Conservation (phyloP, 2,113 vertebrate species). For the Trichomycterus rosablanca region DNA sequence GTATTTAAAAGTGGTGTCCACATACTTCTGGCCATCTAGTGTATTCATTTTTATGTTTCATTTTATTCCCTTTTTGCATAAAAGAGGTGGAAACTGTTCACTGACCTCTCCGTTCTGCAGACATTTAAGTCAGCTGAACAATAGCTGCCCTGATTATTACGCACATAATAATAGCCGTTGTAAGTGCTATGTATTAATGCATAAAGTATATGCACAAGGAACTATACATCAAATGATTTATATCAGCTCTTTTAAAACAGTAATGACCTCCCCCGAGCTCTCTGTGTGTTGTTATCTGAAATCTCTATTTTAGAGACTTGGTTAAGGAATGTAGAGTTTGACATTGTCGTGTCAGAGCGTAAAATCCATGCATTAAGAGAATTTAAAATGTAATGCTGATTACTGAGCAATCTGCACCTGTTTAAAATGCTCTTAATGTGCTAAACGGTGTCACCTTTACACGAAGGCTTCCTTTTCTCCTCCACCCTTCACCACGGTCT, state of each 20-base stretch:
- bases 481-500: constrained; percentile 15
- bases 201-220: not conserved
- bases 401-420: constrained; percentile 54
- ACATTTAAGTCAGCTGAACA: constrained; percentile 3
- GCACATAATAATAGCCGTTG: constrained; percentile 1
- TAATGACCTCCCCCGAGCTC: constrained; percentile 4
- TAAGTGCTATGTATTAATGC: not conserved
- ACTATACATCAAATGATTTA: not conserved
- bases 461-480: constrained; percentile 46
- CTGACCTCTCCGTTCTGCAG: constrained; percentile 21
- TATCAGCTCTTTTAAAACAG: constrained; percentile 20
- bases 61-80: too few species aligned
- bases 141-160: not conserved
- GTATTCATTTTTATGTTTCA: too few species aligned
- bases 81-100: too few species aligned
- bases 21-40: too few species aligned
- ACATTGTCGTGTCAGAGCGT: constrained; percentile 19
- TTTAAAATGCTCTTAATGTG: constrained; percentile 60
- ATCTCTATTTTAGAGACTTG: not conserved
- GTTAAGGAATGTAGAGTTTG: constrained; percentile 33
- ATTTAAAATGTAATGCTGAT: constrained; percentile 60
- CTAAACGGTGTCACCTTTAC: constrained; percentile 52
- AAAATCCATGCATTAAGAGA: constrained; percentile 34
- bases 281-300: not conserved
- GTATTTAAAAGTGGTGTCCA: too few species aligned